phyloP scores from a whole-genome alignment of 2,888 invertebrate species.

The Perithous albicinctus region DNA sequence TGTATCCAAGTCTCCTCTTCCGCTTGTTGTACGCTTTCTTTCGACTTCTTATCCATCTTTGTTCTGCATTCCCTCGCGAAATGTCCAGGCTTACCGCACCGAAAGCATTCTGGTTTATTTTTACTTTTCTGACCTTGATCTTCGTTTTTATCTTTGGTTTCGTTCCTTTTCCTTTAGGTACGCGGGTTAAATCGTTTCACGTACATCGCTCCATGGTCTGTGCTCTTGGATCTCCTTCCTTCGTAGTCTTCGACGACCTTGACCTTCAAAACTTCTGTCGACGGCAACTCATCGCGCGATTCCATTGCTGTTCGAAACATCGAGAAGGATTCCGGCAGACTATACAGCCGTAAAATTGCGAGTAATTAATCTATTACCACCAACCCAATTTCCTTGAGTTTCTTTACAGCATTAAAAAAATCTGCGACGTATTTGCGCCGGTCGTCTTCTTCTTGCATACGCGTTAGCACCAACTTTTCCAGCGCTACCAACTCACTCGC shows the following conservation, averaged over 20 bases:
- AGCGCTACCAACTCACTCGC: slow-evolving; percentile 58
- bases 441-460: slow-evolving; percentile 63
- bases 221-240: slow-evolving; percentile 17
- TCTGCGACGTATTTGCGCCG: slow-evolving; percentile 58
- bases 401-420: slow-evolving; percentile 59
- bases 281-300: slow-evolving; percentile 40
- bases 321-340: slow-evolving; percentile 36
- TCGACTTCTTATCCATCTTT: slow-evolving; percentile 15
- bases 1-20: not conserved
- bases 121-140: not conserved
- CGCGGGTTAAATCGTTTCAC: not conserved
- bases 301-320: slow-evolving; percentile 56
- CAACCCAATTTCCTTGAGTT: slow-evolving; percentile 57
- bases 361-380: slow-evolving; percentile 54
- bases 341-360: slow-evolving; percentile 50
- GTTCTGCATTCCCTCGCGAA: slow-evolving; percentile 18
- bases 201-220: slow-evolving; percentile 25
- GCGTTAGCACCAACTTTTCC: slow-evolving; percentile 52
- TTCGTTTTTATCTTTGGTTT: slow-evolving; percentile 12
- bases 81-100: slow-evolving; percentile 23
- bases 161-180: too few relatives aligned
- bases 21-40: slow-evolving; percentile 17
- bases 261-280: slow-evolving; percentile 26
- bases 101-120: slow-evolving; percentile 19
- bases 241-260: slow-evolving; percentile 56